Percentiles rank a stretch among this genome's conserved stretches.
Conservation (phyloP, 2,888 invertebrate species). For the Petrolisthes manimaculis region DNA sequence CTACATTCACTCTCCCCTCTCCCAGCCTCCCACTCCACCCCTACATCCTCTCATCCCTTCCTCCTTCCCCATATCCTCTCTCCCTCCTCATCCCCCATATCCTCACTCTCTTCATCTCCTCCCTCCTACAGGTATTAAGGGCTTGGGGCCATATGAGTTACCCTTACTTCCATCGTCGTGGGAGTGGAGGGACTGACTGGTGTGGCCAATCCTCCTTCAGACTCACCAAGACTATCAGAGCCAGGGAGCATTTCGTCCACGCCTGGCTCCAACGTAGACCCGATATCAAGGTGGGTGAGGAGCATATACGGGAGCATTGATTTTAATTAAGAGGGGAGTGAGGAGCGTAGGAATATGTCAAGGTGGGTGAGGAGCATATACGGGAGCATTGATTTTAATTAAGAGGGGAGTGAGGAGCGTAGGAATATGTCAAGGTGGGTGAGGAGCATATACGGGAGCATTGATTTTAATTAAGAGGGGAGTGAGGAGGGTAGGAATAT, state of each 20-base stretch:
- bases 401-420: not conserved
- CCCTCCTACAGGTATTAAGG: slow-evolving; percentile 21
- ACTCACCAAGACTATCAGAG: slow-evolving; percentile 44
- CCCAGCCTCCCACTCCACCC: too few relatives aligned
- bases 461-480: not conserved
- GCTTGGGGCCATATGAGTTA: not conserved
- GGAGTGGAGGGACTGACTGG: slow-evolving; percentile 15
- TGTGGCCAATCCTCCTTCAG: slow-evolving; percentile 33
- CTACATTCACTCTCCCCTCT: too few relatives aligned
- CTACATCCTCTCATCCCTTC: too few relatives aligned
- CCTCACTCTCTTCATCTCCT: too few relatives aligned
- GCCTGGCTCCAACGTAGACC: slow-evolving; percentile 38
- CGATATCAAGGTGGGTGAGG: slow-evolving; percentile 39
- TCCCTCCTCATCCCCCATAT: too few relatives aligned
- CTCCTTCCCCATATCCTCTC: too few relatives aligned
- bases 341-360: not conserved
- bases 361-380: not conserved
- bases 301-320: not conserved
- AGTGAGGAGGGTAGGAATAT: not conserved
- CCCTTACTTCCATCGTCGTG: slow-evolving; percentile 19
- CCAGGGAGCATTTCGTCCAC: slow-evolving; percentile 11
- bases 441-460: not conserved
- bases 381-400: not conserved
- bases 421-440: not conserved
- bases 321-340: not conserved